phyloP scores from a whole-genome alignment of 2,797 vertebrate genomes.

The Bradypus variegatus region DNA sequence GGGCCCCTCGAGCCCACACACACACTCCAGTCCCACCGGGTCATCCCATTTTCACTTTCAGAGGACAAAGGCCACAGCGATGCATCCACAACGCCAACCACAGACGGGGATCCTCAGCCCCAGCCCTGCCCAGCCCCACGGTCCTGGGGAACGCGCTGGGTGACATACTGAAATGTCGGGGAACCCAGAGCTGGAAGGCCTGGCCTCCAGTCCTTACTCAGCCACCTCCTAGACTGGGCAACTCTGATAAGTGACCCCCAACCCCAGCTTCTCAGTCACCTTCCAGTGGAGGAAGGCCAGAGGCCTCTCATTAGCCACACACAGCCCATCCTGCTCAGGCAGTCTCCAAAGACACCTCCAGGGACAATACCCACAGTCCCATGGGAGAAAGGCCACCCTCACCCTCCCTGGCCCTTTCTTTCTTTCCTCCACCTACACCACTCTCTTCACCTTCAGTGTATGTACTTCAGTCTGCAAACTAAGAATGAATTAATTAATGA shows the following conservation, averaged over 20 bases:
- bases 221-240: neutral
- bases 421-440: neutral
- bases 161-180: neutral
- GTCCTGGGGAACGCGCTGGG: neutral
- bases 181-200: neutral
- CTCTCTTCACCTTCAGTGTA: neutral
- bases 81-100: fast-evolving
- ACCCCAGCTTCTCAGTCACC: neutral
- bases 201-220: too few species aligned
- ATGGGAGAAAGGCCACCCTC: neutral
- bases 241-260: neutral
- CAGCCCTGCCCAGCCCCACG: neutral
- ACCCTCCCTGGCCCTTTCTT: neutral
- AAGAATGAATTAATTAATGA: neutral
- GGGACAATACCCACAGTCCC: neutral
- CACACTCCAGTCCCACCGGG: neutral
- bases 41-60: neutral
- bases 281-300: neutral
- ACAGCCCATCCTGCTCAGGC: neutral
- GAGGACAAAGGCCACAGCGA: neutral
- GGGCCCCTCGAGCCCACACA: neutral
- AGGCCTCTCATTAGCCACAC: neutral
- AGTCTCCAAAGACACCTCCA: neutral
- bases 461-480: neutral
- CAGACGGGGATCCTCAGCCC: neutral